Conservation (phyloP, 2,113 vertebrate genomes). For the Chloebia gouldiae region DNA sequence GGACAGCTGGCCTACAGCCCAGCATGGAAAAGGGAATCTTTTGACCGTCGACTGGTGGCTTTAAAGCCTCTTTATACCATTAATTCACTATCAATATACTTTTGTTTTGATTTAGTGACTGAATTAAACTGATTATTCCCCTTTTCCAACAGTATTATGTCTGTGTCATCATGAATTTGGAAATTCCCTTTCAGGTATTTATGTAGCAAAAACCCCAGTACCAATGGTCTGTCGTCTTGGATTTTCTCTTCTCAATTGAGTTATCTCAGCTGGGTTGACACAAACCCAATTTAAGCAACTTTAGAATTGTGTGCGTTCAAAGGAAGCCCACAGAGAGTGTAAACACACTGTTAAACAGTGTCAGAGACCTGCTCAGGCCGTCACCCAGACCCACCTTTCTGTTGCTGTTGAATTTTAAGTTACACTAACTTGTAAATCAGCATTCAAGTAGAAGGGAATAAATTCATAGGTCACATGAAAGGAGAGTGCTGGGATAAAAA, state of each 20-base stretch:
- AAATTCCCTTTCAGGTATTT: constrained; percentile 61
- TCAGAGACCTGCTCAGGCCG: not conserved
- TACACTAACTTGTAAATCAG: not conserved
- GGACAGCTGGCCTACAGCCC: not conserved
- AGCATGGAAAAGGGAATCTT: constrained; percentile 8
- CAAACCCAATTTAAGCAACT: constrained; percentile 33
- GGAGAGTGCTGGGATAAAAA: not conserved
- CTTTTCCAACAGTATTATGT: constrained; percentile 51
- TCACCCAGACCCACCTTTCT: not conserved
- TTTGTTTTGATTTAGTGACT: constrained; percentile 55
- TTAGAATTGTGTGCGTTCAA: not conserved
- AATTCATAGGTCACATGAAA: not conserved
- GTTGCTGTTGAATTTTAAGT: not conserved
- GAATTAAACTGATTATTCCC: constrained; percentile 61
- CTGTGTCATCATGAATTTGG: constrained; percentile 51
- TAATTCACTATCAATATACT: constrained; percentile 46
- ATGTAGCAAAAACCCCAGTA: constrained; percentile 21
- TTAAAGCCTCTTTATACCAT: not conserved
- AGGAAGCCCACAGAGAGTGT: not conserved
- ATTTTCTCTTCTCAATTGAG: constrained; percentile 32
- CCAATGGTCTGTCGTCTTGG: constrained; percentile 32
- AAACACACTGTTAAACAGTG: not conserved
- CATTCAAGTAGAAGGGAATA: not conserved
- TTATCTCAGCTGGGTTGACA: constrained; percentile 34
- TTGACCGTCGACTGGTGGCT: fast-evolving